Conservation (phyloP, 2,797 vertebrate species). For the Columba guinea region DNA sequence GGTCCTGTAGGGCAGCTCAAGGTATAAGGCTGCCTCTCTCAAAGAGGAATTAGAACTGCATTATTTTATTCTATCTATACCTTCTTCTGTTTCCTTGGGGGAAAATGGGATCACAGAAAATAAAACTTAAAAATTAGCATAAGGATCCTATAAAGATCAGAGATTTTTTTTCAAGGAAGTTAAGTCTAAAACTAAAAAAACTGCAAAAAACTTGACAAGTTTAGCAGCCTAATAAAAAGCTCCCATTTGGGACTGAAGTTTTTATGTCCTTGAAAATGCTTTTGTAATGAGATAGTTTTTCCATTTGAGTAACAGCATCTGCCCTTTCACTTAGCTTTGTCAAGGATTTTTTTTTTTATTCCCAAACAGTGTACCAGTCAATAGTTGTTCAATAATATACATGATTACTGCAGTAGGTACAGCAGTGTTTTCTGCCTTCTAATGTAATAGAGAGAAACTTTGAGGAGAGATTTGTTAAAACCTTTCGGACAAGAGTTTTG, state of each 20-base stretch:
- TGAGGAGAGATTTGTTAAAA: neutral
- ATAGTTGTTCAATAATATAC: constrained; percentile 56
- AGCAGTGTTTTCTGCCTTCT: neutral
- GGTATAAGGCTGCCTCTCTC: neutral
- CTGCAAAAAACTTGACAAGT: neutral
- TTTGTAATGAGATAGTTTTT: constrained; percentile 55
- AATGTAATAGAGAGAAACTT: neutral
- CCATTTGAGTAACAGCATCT: constrained; percentile 15
- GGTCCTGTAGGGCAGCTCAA: neutral
- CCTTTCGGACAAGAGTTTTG: neutral
- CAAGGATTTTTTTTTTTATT: constrained; percentile 42
- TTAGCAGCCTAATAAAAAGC: constrained; percentile 35
- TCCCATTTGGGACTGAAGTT: neutral
- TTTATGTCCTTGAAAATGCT: constrained; percentile 48
- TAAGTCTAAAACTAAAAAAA: constrained; percentile 29
- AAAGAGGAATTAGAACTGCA: neutral
- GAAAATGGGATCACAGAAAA: neutral
- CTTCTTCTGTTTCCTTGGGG: neutral
- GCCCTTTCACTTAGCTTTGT: constrained; percentile 32
- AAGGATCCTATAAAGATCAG: neutral
- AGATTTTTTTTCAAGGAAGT: neutral
- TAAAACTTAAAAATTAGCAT: neutral
- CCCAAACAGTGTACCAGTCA: constrained; percentile 36
- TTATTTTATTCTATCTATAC: neutral
- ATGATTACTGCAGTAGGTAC: neutral